Conservation (phyloP, 1,140 invertebrate species). For the Battus philenor region DNA sequence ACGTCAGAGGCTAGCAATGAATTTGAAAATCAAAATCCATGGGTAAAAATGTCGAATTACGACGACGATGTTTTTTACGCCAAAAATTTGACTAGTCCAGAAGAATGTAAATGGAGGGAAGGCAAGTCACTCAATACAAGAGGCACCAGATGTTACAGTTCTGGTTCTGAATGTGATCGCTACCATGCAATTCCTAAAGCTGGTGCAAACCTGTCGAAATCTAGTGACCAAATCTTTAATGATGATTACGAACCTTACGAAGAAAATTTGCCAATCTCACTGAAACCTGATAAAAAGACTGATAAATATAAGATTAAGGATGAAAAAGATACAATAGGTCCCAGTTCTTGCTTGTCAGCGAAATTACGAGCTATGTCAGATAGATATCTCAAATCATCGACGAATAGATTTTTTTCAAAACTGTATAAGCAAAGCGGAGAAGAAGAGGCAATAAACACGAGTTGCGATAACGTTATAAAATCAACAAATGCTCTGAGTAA, state of each 20-base stretch:
- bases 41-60: conserved; percentile 68
- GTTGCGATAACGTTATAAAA: conserved; percentile 47
- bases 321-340: conserved; percentile 70
- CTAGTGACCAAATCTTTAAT: conserved; percentile 74
- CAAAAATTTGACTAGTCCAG: conserved; percentile 45
- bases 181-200: conserved; percentile 67
- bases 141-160: conserved; percentile 71
- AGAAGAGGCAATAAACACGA: conserved; percentile 35
- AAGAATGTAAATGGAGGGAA: conserved; percentile 58
- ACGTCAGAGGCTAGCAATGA: conserved; percentile 58
- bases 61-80: conserved; percentile 71
- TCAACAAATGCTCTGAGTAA: conserved; percentile 63
- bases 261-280: conserved; percentile 31
- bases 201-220: conserved; percentile 67
- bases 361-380: conserved; percentile 84
- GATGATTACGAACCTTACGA: conserved; percentile 62
- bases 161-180: conserved; percentile 69
- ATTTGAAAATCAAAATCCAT: conserved; percentile 71
- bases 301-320: conserved; percentile 69
- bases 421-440: conserved; percentile 77
- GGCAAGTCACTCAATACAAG: conserved; percentile 55
- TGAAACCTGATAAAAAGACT: conserved; percentile 64
- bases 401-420: conserved; percentile 82
- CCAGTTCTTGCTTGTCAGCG: conserved; percentile 80
- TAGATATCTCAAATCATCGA: conserved; percentile 81